Conservation (phyloP, 2,113 vertebrate genomes). For the Vulpes ferrilata region DNA sequence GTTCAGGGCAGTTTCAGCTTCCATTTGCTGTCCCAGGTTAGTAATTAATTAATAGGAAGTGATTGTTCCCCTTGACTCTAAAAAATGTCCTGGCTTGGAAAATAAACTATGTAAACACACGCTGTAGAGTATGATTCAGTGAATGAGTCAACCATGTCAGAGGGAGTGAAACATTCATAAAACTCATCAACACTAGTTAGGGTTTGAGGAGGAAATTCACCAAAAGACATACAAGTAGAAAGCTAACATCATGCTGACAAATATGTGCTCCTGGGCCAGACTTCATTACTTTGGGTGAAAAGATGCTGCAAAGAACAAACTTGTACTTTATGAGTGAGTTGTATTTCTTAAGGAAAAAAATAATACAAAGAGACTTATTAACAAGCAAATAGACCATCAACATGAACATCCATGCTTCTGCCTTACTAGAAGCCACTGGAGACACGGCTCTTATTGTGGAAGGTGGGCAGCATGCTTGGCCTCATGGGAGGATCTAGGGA, state of each 20-base stretch:
- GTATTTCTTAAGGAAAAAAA: not conserved
- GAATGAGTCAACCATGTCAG: not conserved
- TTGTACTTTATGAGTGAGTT: not conserved
- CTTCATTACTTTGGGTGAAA: not conserved
- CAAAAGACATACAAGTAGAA: not conserved
- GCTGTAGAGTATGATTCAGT: not conserved
- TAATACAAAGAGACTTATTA: not conserved
- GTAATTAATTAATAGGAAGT: not conserved
- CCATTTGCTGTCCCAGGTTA: not conserved
- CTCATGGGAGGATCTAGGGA: not conserved
- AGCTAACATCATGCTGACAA: not conserved
- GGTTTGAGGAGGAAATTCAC: conserved; percentile 18
- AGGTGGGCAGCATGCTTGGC: no score
- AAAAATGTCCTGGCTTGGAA: not conserved
- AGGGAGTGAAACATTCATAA: not conserved
- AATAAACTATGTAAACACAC: not conserved
- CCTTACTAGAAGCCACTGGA: not conserved
- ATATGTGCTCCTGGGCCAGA: not conserved
- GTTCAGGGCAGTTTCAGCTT: not conserved
- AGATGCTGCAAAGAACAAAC: not conserved
- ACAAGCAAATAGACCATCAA: not conserved
- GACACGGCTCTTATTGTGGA: no score
- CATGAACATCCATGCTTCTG: not conserved
- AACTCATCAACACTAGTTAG: not conserved
- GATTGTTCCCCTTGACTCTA: not conserved